These are phyloP conservation scores for Exaiptasia diaphana DNA, from an alignment of 64 coral and sea anemone genomes.

Conservation along the genomic window DNA sequence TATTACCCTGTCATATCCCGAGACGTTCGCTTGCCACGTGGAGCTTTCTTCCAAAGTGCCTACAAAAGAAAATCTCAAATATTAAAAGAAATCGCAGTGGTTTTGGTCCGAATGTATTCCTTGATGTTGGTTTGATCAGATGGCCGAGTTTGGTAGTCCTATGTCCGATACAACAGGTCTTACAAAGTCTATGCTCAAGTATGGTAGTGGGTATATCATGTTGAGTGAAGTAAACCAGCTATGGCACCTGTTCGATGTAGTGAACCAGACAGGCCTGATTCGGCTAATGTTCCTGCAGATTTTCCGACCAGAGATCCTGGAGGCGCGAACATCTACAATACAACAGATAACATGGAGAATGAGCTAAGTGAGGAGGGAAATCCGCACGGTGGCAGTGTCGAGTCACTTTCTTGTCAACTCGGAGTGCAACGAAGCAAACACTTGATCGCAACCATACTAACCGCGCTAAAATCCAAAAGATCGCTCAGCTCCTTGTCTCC, in stretches of 20 bases:
- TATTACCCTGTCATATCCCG: slow-evolving; percentile 56
- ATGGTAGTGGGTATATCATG: not conserved
- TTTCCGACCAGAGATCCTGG: slow-evolving; percentile 66
- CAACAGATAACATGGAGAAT: not conserved
- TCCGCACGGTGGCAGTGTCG: not conserved
- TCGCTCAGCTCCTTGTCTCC: slow-evolving; percentile 83
- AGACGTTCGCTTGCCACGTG: slow-evolving; percentile 62
- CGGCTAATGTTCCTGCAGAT: slow-evolving; percentile 59
- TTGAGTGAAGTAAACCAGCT: not conserved
- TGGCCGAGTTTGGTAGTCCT: not conserved
- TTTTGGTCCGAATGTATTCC: not conserved
- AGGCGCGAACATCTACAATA: slow-evolving; percentile 65
- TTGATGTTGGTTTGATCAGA: slow-evolving; percentile 6
- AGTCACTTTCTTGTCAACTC: not conserved
- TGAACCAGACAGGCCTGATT: slow-evolving; percentile 63
- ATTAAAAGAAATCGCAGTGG: not conserved
- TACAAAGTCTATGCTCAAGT: not conserved
- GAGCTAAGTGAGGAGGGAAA: not conserved
- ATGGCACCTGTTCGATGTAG: slow-evolving; percentile 71
- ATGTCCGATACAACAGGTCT: not conserved
- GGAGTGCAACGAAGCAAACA: not conserved
- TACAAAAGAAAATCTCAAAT: slow-evolving; percentile 76
- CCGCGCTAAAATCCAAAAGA: slow-evolving; percentile 87
- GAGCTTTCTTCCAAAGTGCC: slow-evolving; percentile 51
- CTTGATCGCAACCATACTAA: slow-evolving; percentile 26